Percentiles rank a stretch among this genome's conserved stretches.
Conservation (phyloP, 2,113 vertebrate genomes). For the Callipepla squamata region DNA sequence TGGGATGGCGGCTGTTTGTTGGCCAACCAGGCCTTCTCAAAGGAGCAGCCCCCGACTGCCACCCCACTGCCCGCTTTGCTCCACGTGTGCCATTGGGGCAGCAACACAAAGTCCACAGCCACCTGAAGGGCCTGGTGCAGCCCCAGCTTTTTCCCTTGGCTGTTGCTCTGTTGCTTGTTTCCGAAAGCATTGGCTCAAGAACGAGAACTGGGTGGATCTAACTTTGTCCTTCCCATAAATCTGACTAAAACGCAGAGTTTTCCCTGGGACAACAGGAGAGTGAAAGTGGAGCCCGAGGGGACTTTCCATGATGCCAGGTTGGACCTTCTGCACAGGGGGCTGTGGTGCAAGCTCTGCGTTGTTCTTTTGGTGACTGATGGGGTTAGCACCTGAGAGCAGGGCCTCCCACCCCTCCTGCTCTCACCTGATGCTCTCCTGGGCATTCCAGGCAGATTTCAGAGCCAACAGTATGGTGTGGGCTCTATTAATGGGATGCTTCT, state of each 20-base stretch:
- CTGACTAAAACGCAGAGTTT: not conserved
- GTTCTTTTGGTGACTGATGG: not conserved
- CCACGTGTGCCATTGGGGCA: fast-evolving
- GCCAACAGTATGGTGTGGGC: not conserved
- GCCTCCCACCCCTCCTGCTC: not conserved
- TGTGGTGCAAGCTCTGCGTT: not conserved
- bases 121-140: not conserved
- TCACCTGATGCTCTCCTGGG: not conserved
- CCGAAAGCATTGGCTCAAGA: not conserved
- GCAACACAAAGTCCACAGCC: not conserved
- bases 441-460: not conserved
- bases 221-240: not conserved
- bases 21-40: not conserved
- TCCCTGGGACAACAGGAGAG: not conserved
- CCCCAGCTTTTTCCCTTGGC: not conserved
- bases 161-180: no score
- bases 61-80: not conserved
- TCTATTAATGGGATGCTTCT: slow-evolving; percentile 62
- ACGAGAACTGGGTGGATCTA: not conserved
- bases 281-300: not conserved
- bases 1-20: slow-evolving; percentile 30
- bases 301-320: not conserved
- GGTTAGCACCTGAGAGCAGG: not conserved
- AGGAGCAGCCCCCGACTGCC: not conserved
- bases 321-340: fast-evolving